These are phyloP conservation scores for Electrophaes corylata DNA, from an alignment of 2,888 invertebrate genomes.

Conservation along the genomic window DNA sequence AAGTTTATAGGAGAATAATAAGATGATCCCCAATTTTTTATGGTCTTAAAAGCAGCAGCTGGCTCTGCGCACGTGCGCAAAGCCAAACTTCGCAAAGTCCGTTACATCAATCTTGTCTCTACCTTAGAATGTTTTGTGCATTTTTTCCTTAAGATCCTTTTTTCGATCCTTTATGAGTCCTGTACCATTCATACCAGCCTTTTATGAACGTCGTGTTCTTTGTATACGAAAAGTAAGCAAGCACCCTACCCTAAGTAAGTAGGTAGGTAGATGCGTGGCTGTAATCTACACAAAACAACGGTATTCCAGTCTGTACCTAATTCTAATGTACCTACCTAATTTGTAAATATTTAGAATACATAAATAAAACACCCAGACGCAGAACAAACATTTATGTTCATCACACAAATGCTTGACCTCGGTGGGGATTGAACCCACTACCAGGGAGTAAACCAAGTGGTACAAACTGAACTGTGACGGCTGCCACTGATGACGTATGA, in stretches of 20 bases:
- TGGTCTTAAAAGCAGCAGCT: slow-evolving; percentile 55
- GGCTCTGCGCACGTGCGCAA: slow-evolving; percentile 79
- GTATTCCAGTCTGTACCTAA: no score
- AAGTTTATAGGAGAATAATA: neutral
- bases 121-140: slow-evolving; percentile 56
- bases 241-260: neutral
- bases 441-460: no score
- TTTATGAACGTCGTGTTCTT: neutral
- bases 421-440: no score
- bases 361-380: no score
- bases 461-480: no score
- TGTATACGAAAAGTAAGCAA: neutral
- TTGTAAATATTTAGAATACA: no score
- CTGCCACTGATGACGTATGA: no score
- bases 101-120: slow-evolving; percentile 79
- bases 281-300: no score
- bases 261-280: no score
- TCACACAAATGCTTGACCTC: no score
- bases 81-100: slow-evolving; percentile 58
- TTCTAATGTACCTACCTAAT: no score
- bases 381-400: no score
- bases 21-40: slow-evolving; percentile 40
- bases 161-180: neutral
- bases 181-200: neutral
- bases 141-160: neutral